Percentiles rank a stretch among this genome's conserved stretches.
Evolutionary conservation across 1,140 invertebrate species (phyloP).

Genomic region (Aporrectodea caliginosa): DNA sequence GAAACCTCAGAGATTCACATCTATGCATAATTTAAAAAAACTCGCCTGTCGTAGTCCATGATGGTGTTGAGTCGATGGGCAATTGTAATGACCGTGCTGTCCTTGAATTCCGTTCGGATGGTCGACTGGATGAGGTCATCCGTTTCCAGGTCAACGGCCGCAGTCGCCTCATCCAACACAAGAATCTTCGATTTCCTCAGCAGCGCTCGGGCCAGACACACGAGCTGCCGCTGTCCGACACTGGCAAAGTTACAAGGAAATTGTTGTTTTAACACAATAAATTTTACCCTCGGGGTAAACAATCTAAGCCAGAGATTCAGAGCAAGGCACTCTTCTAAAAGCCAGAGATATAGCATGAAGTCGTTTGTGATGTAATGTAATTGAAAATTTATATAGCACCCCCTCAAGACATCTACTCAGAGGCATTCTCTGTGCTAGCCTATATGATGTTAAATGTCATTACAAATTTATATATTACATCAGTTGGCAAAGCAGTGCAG

Average conservation of each 20-base stretch:
- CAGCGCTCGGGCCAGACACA: constrained; percentile 61
- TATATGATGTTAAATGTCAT: too few species aligned
- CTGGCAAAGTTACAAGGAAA: constrained; percentile 59
- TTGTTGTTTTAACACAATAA: not conserved
- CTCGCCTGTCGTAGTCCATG: constrained; percentile 64
- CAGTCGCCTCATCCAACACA: constrained; percentile 64
- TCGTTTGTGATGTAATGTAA: not conserved
- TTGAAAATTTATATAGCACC: too few species aligned
- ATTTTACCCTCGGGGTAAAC: not conserved
- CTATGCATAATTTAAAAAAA: constrained; percentile 6
- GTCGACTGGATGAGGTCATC: constrained; percentile 56
- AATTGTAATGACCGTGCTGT: constrained; percentile 58
- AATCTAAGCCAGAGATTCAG: not conserved
- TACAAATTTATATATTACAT: too few species aligned
- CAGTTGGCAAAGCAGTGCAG: too few species aligned
- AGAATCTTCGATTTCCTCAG: constrained; percentile 68
- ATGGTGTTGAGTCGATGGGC: constrained; percentile 93
- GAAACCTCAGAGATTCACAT: not conserved
- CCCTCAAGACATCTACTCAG: too few species aligned
- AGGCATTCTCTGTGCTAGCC: too few species aligned
- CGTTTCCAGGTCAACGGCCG: constrained; percentile 55
- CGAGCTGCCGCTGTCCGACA: constrained; percentile 60
- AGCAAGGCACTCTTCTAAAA: not conserved
- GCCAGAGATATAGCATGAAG: not conserved
- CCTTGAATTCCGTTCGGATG: constrained; percentile 49